Base-by-base conservation (phyloP, 2,888 invertebrate genomes). In the Diabrotica balteata region DNA sequence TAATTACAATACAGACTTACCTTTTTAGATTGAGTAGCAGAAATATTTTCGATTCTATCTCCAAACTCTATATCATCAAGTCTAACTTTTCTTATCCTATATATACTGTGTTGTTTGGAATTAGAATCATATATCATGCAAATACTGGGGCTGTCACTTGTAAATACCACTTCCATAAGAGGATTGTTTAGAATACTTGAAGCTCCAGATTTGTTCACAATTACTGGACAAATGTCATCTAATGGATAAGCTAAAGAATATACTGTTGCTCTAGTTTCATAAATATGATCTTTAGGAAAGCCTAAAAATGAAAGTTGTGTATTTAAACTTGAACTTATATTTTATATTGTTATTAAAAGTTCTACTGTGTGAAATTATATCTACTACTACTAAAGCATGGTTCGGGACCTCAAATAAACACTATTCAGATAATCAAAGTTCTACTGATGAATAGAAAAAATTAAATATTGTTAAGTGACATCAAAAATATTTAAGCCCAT, bases 231-330 rank as follows among this genome's bases (percentile, higher is more conserved):
- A 43, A 96, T 91, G 84, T 97, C 97, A 82, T 97, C 95, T 62
- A 97, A 84, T 0, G 97, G 97, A 86, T 97, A 96, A 0, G 92
- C 88, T 67, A 97, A 84, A 8, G 95, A 95, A 83, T 94, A 97
- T 58, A 96, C 87, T 0, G 92, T 90, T 0, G 96, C 94, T 79
- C 93, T 86, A 0, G 86, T 85, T 59, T 88, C 85, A 60, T 68
- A 71, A 45, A 73, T 67, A 63, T 60, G 68, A 32, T 73, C 72
- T 57, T 69, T 73, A n/a, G 71, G 58, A 60, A 69, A 66, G 70
- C 73, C 72, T 71, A 62, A 55, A 54, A 59, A 66, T 54, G 55
- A 11, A 65, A 52, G 49, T 57, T 57, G 32, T 32, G 32, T 32
- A 32, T 32, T 32, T 4, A 5, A 1, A 32, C 3, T 1, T 32